Evolutionary conservation across 2,797 vertebrate species (phyloP).

Genomic region (Lepidocolaptes lacrymiger): DNA sequence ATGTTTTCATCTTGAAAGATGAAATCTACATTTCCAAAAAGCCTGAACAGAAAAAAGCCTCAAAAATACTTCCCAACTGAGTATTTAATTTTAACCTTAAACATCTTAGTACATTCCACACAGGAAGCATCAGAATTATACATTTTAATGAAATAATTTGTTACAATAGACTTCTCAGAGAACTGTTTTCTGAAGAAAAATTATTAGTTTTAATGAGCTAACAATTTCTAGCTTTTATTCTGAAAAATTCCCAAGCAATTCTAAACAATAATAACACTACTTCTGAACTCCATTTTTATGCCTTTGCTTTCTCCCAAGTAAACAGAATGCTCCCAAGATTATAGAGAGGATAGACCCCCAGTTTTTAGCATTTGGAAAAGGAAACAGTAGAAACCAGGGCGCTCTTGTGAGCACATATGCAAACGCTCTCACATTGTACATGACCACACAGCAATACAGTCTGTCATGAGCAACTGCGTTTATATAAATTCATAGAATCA

Average conservation of each 20-base stretch:
- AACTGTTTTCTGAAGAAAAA: neutral
- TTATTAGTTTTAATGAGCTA: neutral
- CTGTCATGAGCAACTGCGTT: neutral
- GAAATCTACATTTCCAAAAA: neutral
- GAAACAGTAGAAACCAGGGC: neutral
- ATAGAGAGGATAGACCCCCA: fast-evolving
- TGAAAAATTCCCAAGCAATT: neutral
- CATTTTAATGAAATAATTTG: neutral
- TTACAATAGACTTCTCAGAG: neutral
- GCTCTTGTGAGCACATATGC: fast-evolving
- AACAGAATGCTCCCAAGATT: neutral
- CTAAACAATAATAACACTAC: neutral
- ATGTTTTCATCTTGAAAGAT: neutral
- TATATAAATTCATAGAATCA: neutral
- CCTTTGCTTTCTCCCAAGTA: neutral
- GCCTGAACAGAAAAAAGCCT: neutral
- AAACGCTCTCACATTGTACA: fast-evolving
- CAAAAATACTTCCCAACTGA: neutral
- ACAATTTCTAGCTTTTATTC: neutral
- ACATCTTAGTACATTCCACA: neutral
- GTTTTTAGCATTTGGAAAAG: neutral
- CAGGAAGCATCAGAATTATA: neutral
- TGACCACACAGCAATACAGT: neutral
- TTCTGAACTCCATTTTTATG: neutral
- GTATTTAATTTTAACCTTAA: neutral